phyloP scores from a whole-genome alignment of 2,113 vertebrate species.

The Epinephelus moara region DNA sequence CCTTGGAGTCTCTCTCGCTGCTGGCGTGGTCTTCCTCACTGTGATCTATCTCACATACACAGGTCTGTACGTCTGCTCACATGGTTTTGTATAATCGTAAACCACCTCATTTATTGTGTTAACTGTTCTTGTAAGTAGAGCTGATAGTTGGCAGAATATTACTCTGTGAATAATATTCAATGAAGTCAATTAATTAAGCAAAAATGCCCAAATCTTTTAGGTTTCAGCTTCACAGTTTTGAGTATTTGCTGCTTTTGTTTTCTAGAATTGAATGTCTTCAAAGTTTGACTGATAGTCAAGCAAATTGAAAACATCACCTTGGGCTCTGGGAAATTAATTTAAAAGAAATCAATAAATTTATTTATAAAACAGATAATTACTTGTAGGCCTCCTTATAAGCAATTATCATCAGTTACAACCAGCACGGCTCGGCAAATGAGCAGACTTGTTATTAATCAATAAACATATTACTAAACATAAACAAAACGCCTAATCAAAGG shows the following conservation, averaged over 20 bases:
- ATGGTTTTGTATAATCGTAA: background rate
- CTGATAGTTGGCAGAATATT: background rate
- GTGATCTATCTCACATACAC: constrained; percentile 98
- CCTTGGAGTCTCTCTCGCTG: constrained; percentile 92
- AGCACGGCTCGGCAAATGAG: background rate
- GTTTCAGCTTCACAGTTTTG: background rate
- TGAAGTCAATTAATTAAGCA: background rate
- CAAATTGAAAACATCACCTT: background rate
- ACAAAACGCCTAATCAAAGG: background rate
- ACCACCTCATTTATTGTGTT: background rate
- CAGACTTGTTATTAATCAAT: background rate
- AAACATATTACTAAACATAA: background rate
- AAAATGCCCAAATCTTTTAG: background rate
- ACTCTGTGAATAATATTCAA: background rate
- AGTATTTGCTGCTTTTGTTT: background rate
- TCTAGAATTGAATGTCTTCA: too few relatives aligned
- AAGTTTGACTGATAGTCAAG: background rate
- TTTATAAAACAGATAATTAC: background rate
- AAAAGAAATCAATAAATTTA: background rate
- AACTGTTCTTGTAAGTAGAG: background rate
- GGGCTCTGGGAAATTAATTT: background rate
- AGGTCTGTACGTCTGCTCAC: constrained; percentile 83
- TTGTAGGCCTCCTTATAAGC: background rate
- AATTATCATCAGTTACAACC: background rate
- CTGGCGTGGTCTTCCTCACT: constrained; percentile 92